Evolutionary conservation across 2,888 invertebrate genomes (phyloP), one percentile per base, ranked within the genome.

Genomic region (Ennomos erosarius): DNA sequence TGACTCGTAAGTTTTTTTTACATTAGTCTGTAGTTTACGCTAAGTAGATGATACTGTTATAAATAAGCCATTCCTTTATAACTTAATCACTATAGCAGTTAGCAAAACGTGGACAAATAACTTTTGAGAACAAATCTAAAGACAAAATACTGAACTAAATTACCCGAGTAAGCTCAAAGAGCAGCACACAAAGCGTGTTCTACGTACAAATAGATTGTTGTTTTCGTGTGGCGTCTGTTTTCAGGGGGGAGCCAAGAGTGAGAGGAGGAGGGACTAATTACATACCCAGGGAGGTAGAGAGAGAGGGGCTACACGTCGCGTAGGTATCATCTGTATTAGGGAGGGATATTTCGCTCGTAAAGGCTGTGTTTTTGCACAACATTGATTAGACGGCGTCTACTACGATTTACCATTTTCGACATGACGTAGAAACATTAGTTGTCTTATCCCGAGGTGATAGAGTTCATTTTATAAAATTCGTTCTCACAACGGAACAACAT

Each of bases 141-240:
- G 26, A 12, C 13, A 8, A 13, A 33, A 26, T 45, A 45, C 33
- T 9, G 11, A 46, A 37, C 36, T 16, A 35, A 46, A 47, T 34
- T 34, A 45, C 38, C 33, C 53, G 34, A 11, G 37, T 40, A 50
- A 56, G 33, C 45, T 45, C 36, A 52, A 52, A 55, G 44, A 51
- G 45, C 46, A 12, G 34, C 37, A 46, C 36, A 50, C 33, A 52
- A 51, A 51, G 50, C 45, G 38, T 64, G 16, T 34, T 9, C 13
- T 47, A 43, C 67, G 73, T 73, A 72, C 66, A 78, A 77, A 80
- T 72, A 72, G 69, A 69, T 77, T 75, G 83, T 80, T 85, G 81
- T 82, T 85, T 79, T 79, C 67, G 65, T 73, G 78, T 76, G 78
- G 79, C 76, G 73, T 75, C 76, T 82, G 79, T 85, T 84, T 81